Percentiles rank a stretch among this genome's conserved stretches.
Conservation (phyloP, 1,140 invertebrate genomes). For the Metaphire vulgaris region DNA sequence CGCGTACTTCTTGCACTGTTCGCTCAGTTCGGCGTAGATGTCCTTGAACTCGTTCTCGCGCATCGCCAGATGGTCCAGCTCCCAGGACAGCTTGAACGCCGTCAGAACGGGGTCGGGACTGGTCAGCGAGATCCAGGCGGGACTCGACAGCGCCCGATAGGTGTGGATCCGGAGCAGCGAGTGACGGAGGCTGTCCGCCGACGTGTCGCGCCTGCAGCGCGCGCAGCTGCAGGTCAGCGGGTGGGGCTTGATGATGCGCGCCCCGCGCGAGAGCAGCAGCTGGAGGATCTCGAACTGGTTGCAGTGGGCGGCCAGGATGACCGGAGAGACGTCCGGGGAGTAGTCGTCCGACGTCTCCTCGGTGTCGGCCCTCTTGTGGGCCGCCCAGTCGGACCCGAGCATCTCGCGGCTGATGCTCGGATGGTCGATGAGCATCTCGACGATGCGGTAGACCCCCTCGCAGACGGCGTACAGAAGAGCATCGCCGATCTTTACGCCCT, state of each 20-base stretch:
- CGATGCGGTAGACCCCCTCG: constrained; percentile 58
- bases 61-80: constrained; percentile 29
- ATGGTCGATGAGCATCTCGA: too few relatives aligned
- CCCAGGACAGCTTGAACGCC: constrained; percentile 41
- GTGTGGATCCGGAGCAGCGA: constrained; percentile 71
- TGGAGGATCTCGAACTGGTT: constrained; percentile 57
- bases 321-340: too few relatives aligned
- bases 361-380: constrained; percentile 42
- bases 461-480: too few relatives aligned
- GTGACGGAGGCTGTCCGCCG: constrained; percentile 66
- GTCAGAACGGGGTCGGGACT: constrained; percentile 38
- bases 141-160: too few relatives aligned
- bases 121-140: constrained; percentile 52
- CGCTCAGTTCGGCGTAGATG: constrained; percentile 57
- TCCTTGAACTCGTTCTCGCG: constrained; percentile 61
- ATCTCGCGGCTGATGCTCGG: constrained; percentile 54
- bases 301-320: constrained; percentile 55
- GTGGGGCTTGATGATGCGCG: constrained; percentile 47
- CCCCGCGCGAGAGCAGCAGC: constrained; percentile 48
- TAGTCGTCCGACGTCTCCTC: constrained; percentile 53
- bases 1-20: too few relatives aligned
- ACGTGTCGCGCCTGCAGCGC: constrained; percentile 46
- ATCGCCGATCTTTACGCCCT: too few relatives aligned
- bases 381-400: constrained; percentile 52
- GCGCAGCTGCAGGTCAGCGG: constrained; percentile 48